A percentile compares a stretch with the other conserved stretches of the same genome.
These are phyloP conservation scores for Entomobrya proxima DNA, from an alignment of 2,888 invertebrate species.

Conservation along the genomic window DNA sequence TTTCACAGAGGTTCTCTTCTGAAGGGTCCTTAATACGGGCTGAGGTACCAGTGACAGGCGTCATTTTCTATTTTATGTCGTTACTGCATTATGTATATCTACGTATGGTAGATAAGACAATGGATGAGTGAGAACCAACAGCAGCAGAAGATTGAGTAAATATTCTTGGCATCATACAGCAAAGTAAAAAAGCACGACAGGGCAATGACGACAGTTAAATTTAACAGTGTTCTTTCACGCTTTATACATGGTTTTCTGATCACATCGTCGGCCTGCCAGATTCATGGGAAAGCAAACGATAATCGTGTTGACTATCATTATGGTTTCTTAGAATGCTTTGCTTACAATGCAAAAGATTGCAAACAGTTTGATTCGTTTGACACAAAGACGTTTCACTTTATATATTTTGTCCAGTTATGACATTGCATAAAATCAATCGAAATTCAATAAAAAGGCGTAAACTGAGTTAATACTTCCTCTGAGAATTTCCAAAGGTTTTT, in stretches of 20 bases:
- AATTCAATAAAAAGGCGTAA: slow-evolving; percentile 22
- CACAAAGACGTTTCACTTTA: background rate
- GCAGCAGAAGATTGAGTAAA: slow-evolving; percentile 8
- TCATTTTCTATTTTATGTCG: slow-evolving; percentile 39
- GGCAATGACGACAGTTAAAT: slow-evolving; percentile 7
- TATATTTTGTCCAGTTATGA: no score
- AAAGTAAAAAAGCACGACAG: background rate
- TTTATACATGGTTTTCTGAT: slow-evolving; percentile 22
- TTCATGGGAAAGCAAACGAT: background rate
- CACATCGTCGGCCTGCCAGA: slow-evolving; percentile 22
- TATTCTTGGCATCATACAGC: no score
- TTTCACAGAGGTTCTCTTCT: background rate
- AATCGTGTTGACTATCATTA: background rate
- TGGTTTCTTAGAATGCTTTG: background rate
- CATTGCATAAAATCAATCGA: background rate
- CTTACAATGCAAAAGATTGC: background rate
- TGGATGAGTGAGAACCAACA: slow-evolving; percentile 3
- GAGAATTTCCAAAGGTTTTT: no score
- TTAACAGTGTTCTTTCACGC: slow-evolving; percentile 26
- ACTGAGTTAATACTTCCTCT: background rate
- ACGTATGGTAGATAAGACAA: slow-evolving; percentile 3
- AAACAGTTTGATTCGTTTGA: slow-evolving; percentile 20
- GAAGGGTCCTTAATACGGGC: slow-evolving; percentile 14
- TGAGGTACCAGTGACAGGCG: slow-evolving; percentile 38
- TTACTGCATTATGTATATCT: background rate